These are phyloP conservation scores for Beroe ovata DNA, from an alignment of 37 sponge, comb jelly and placozoan species.

Conservation along the genomic window DNA sequence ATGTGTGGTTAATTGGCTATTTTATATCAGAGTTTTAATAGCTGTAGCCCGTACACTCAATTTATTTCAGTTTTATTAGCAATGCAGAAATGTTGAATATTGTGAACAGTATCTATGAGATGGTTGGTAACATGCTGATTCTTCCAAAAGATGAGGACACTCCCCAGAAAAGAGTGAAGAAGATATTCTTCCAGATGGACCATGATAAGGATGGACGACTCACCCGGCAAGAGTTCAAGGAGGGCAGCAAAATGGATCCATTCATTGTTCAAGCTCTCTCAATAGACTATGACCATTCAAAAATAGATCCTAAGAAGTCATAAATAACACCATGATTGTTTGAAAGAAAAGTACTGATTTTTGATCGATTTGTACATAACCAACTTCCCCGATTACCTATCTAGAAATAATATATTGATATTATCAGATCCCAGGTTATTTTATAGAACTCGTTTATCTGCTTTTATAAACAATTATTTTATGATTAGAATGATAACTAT, in stretches of 20 bases:
- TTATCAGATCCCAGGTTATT: too few relatives aligned
- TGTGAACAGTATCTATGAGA: conserved; percentile 61
- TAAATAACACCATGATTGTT: too few relatives aligned
- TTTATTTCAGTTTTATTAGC: conserved; percentile 41
- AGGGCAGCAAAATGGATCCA: conserved; percentile 71
- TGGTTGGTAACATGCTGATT: conserved; percentile 66
- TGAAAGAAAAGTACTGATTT: neutral
- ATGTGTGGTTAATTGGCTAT: too few relatives aligned
- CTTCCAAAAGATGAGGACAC: conserved; percentile 70
- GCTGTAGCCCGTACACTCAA: too few relatives aligned
- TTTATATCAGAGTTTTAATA: too few relatives aligned
- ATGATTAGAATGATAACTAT: too few relatives aligned
- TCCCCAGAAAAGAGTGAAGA: conserved; percentile 76
- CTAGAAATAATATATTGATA: too few relatives aligned
- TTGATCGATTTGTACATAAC: neutral
- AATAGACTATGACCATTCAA: conserved; percentile 12
- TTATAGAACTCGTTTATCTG: too few relatives aligned
- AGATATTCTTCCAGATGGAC: conserved; percentile 74
- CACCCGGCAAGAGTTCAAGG: conserved; percentile 70
- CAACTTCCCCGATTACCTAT: too few relatives aligned
- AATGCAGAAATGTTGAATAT: conserved; percentile 37
- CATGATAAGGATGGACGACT: conserved; percentile 71
- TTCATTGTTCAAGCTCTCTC: conserved; percentile 71
- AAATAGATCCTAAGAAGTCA: conserved; percentile 54
- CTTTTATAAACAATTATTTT: too few relatives aligned